phyloP scores from a whole-genome alignment of 2,888 invertebrate species.

The Drosophila robusta region DNA sequence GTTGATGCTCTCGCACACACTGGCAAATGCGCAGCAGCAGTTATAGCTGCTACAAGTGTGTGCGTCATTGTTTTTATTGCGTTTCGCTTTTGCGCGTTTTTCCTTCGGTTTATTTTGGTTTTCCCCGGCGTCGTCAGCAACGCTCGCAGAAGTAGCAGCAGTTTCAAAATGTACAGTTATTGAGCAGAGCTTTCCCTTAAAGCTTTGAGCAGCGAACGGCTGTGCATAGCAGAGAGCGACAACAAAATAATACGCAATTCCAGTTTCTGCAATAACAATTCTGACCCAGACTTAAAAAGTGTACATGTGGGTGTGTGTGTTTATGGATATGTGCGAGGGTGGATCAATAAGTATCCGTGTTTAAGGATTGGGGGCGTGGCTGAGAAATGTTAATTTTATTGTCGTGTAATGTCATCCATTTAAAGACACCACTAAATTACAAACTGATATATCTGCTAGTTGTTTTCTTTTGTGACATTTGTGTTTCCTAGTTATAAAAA shows the following conservation, averaged over 20 bases:
- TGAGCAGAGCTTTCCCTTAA: slow-evolving; percentile 62
- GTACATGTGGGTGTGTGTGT: neutral
- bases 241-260: slow-evolving; percentile 74
- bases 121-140: slow-evolving; percentile 54
- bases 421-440: no score
- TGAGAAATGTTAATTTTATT: no score
- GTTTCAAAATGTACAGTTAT: slow-evolving; percentile 74
- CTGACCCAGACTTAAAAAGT: slow-evolving; percentile 65
- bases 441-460: no score
- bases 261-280: slow-evolving; percentile 51
- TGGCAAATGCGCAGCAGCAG: slow-evolving; percentile 51
- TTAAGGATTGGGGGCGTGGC: no score
- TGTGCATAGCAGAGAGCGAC: slow-evolving; percentile 27
- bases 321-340: neutral
- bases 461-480: no score
- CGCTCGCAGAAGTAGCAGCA: slow-evolving; percentile 12
- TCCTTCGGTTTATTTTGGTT: slow-evolving; percentile 72
- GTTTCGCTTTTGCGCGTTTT: slow-evolving; percentile 79
- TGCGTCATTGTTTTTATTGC: slow-evolving; percentile 82
- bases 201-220: slow-evolving; percentile 48
- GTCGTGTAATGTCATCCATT: no score
- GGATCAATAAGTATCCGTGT: no score
- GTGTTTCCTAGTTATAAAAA: no score
- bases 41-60: slow-evolving; percentile 77
- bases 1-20: slow-evolving; percentile 56